Conservation (phyloP, 2,888 invertebrate species). For the Lordiphosa fenestrarum region DNA sequence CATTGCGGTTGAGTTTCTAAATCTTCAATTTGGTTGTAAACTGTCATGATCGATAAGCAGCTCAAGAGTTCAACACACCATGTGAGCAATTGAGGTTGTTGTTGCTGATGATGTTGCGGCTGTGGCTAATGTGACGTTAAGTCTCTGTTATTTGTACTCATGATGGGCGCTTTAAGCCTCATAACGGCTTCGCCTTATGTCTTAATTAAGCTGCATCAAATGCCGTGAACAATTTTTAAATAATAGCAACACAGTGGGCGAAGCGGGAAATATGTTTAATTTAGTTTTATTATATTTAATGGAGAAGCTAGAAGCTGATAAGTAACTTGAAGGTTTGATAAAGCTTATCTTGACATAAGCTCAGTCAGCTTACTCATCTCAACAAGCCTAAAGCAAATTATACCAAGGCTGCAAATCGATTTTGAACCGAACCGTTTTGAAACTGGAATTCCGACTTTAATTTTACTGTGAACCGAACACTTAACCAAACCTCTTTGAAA, state of each 20-base stretch:
- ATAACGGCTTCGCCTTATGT: conserved; percentile 43
- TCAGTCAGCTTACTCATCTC: no score
- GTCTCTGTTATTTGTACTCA: conserved; percentile 25
- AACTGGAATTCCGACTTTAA: no score
- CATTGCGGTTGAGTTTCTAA: conserved; percentile 27
- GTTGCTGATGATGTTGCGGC: conserved; percentile 13
- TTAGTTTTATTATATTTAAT: no score
- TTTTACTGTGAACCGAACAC: no score
- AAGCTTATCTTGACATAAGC: no score
- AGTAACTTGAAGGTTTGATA: no score
- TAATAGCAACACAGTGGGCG: conserved; percentile 23
- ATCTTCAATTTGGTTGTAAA: conserved; percentile 40
- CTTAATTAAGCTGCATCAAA: conserved; percentile 37
- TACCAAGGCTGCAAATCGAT: no score
- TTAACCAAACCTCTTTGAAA: no score
- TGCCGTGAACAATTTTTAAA: conserved; percentile 32
- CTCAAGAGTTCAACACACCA: conserved; percentile 46
- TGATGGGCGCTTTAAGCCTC: conserved; percentile 23
- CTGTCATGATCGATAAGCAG: conserved; percentile 44
- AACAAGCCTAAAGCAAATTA: no score
- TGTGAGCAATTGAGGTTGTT: conserved; percentile 13
- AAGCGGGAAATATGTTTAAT: not conserved
- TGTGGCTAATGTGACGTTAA: conserved; percentile 39
- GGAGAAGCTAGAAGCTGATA: no score
- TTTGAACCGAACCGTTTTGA: no score